phyloP scores from a whole-genome alignment of 2,113 vertebrate genomes.

The Lepus americanus region DNA sequence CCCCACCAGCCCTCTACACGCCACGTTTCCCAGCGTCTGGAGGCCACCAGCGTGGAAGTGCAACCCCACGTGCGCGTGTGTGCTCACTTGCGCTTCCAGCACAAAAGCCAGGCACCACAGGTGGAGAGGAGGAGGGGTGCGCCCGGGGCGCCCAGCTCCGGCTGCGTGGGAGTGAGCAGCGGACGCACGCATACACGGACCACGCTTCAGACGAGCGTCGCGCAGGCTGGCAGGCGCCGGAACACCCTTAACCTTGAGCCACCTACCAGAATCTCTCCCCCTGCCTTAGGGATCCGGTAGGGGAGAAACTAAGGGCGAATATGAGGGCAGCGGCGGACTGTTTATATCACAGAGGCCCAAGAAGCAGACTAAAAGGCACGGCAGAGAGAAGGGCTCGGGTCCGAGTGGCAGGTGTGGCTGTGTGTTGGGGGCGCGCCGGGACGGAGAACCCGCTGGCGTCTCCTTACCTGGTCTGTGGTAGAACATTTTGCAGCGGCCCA shows the following conservation, averaged over 20 bases:
- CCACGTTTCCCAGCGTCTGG: not conserved
- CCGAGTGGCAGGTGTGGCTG: not conserved
- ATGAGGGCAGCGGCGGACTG: constrained; percentile 42
- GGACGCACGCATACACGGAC: not conserved
- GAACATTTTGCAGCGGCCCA: constrained; percentile 88
- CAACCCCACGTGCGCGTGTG: constrained; percentile 55
- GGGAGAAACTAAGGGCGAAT: not conserved
- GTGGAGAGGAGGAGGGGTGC: not conserved
- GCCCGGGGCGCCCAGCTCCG: accelerated
- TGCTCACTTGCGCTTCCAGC: constrained; percentile 50
- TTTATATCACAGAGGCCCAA: not conserved
- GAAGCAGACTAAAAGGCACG: not conserved
- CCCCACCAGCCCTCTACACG: not conserved
- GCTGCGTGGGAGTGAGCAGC: too few species aligned
- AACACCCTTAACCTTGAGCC: not conserved
- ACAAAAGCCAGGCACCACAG: constrained; percentile 77
- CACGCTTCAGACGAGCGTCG: not conserved
- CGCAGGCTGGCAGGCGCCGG: not conserved
- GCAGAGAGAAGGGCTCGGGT: not conserved
- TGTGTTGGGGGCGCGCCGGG: not conserved
- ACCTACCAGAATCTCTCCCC: constrained; percentile 64
- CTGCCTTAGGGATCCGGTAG: constrained; percentile 48
- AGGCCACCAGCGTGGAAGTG: not conserved
- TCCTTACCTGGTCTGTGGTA: constrained; percentile 88
- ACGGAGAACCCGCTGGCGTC: not conserved